phyloP scores from a whole-genome alignment of 2,888 invertebrate species.

The Celastrina argiolus region DNA sequence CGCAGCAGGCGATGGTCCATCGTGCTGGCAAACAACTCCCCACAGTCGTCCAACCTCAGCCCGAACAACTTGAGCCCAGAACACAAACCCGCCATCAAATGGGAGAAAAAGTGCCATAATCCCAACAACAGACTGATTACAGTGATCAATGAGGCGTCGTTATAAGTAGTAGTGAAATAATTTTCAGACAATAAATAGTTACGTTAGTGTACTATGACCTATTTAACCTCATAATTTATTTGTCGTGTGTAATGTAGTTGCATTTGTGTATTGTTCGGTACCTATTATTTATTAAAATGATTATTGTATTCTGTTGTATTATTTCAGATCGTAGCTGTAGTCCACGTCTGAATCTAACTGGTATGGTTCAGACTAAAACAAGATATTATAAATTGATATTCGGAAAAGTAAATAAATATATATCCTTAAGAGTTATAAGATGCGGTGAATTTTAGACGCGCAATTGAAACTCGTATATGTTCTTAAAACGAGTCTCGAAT shows the following conservation, averaged over 20 bases:
- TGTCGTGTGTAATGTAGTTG: conserved; percentile 65
- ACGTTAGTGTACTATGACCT: conserved; percentile 59
- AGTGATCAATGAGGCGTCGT: conserved; percentile 86
- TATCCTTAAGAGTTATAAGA: too few species aligned
- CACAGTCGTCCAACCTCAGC: conserved; percentile 43
- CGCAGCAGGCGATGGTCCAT: conserved; percentile 85
- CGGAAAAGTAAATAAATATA: too few species aligned
- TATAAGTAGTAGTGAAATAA: conserved; percentile 68
- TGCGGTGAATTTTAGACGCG: too few species aligned
- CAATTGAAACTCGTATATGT: too few species aligned
- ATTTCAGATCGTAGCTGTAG: background rate
- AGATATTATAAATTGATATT: too few species aligned
- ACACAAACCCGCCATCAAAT: conserved; percentile 57
- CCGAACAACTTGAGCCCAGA: conserved; percentile 55
- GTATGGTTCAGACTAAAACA: too few species aligned
- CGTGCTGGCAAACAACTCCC: conserved; percentile 69
- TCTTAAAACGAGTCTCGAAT: too few species aligned
- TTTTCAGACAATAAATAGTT: conserved; percentile 65
- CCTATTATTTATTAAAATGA: conserved; percentile 75
- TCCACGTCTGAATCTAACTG: too few species aligned
- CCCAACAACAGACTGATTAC: conserved; percentile 83
- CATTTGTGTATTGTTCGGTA: conserved; percentile 69
- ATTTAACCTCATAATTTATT: conserved; percentile 78
- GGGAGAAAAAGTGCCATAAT: conserved; percentile 75
- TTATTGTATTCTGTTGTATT: conserved; percentile 38